These are phyloP conservation scores for Phalanger gymnotis DNA, from an alignment of 2,797 vertebrate genomes.

Conservation along the genomic window DNA sequence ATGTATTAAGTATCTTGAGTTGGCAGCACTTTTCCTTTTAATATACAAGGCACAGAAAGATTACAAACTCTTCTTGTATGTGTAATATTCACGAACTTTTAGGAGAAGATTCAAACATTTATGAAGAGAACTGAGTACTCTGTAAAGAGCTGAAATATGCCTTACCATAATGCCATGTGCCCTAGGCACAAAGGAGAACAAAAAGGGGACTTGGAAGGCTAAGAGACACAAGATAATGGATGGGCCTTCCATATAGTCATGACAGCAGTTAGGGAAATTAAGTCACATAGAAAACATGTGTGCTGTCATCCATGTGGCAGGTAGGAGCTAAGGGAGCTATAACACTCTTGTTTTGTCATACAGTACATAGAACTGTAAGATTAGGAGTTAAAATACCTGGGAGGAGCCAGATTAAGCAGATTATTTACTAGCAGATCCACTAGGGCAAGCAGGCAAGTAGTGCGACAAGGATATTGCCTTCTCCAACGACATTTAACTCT, in stretches of 20 bases:
- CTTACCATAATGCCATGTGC: not conserved
- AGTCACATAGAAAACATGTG: not conserved
- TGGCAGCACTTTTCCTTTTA: not conserved
- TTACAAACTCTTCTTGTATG: no score
- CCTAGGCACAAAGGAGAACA: not conserved
- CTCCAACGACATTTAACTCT: not conserved
- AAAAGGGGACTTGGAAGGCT: not conserved
- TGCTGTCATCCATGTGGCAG: not conserved
- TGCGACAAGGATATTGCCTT: not conserved
- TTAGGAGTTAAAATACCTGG: not conserved
- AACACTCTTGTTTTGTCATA: not conserved
- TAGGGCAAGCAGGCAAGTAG: not conserved
- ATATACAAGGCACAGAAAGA: not conserved
- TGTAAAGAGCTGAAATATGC: not conserved
- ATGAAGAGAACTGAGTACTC: not conserved
- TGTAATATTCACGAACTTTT: not conserved
- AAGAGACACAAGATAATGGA: not conserved
- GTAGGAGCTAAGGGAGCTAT: not conserved
- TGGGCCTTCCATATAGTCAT: not conserved
- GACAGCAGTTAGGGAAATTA: not conserved
- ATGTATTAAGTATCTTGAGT: no score
- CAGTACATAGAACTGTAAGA: not conserved
- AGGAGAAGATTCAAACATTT: not conserved
- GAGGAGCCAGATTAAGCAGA: not conserved
- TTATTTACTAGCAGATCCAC: not conserved